A percentile compares a stretch with the other conserved stretches of the same genome.
These are phyloP conservation scores for Prunella strophiata DNA, from an alignment of 2,797 vertebrate species.

Conservation along the genomic window DNA sequence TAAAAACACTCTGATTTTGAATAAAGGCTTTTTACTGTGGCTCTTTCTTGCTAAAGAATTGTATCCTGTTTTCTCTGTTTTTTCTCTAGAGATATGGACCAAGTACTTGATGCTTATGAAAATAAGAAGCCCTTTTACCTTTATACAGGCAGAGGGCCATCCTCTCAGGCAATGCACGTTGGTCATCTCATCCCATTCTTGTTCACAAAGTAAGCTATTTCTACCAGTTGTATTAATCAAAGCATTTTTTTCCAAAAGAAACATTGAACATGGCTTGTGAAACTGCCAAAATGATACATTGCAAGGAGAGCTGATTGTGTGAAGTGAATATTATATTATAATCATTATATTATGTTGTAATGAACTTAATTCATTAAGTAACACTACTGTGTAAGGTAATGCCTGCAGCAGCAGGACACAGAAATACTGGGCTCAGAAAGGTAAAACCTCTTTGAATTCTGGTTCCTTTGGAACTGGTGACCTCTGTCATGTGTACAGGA, in stretches of 20 bases:
- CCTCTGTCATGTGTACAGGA: not conserved
- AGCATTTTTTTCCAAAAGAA: not conserved
- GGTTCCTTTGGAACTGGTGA: not conserved
- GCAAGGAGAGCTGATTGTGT: not conserved
- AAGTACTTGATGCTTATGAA: conserved; percentile 91
- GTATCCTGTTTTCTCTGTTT: not conserved
- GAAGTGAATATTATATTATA: not conserved
- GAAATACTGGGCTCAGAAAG: not conserved
- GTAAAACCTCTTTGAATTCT: not conserved
- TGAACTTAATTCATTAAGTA: not conserved
- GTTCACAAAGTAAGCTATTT: conserved; percentile 92
- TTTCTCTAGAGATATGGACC: conserved; percentile 91
- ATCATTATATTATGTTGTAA: not conserved
- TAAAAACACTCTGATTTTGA: not conserved
- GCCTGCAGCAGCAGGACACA: not conserved
- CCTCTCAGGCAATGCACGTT: conserved; percentile 93
- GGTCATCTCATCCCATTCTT: conserved; percentile 97
- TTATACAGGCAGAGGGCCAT: conserved; percentile 95
- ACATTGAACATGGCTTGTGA: not conserved
- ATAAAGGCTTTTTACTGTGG: not conserved
- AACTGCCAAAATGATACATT: not conserved
- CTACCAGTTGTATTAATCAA: not conserved
- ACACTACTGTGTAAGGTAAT: not conserved
- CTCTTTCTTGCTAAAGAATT: not conserved
- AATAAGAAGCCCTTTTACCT: conserved; percentile 94